Evolutionary conservation across 1,140 invertebrate genomes (phyloP), one percentile per base, ranked within the genome.

Genomic region (Dreissena rostriformis): DNA sequence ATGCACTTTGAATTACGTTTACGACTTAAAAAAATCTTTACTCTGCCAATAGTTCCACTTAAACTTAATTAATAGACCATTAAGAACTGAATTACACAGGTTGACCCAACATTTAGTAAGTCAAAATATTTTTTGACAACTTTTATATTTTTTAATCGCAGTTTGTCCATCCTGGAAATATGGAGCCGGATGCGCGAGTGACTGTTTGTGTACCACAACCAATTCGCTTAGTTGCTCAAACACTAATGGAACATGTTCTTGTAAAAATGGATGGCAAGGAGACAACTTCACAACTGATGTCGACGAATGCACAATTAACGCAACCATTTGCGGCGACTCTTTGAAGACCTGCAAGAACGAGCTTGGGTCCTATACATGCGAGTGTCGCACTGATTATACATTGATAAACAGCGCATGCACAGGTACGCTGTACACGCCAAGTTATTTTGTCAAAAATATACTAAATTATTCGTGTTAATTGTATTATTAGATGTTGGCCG

Each of bases 351-450:
- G 74, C 57, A n/a, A 0, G 39, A 29, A 76, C n/a, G 39, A 28
- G 12, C 15, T 28, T 26, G 74, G 74, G 14, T 65, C 57, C 1
- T 63, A 65, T 51, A 61, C 63, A 39, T 76, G 74, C 49, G 74
- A 63, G n/a, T 76, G 74, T 39, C 14, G 11, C 65, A 61, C 11
- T 8, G 74, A 57, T 11, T 76, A 29, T 29, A 24, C 24, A 76
- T 63, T 12, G 65, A 7, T n/a, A 39, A 17, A 63, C 12, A 24
- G 19, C 28, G 24, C 7, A 29, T 76, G 74, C 29, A 17, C n/a
- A 49, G 74, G 74, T 76, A 76, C n/a, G 51, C 22, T 5, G 2
- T 61, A 5, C 22, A n/a, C 22, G 53, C 53, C 53, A 57, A 19
- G 19, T 57, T 14, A 14, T 19, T 6, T 24, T 61, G 57, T 61